These are phyloP conservation scores for Hassar affinis DNA, from an alignment of 2,113 vertebrate species.

Conservation along the genomic window DNA sequence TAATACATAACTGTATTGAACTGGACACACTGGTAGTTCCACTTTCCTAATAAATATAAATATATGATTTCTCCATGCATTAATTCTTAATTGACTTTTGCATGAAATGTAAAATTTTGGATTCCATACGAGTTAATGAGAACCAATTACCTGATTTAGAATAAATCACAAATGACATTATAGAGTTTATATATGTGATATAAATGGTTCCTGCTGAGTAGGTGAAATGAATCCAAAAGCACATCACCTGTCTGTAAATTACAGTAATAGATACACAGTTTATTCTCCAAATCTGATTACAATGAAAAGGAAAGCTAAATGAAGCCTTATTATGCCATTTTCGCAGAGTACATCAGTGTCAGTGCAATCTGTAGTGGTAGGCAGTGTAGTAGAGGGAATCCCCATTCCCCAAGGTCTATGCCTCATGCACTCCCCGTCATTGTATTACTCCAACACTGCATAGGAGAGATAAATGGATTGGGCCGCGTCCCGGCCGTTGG, in stretches of 20 bases:
- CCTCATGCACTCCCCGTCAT: conserved; percentile 59
- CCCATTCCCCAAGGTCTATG: conserved; percentile 44
- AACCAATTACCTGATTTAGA: background rate
- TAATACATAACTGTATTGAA: too few relatives aligned
- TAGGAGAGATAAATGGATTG: conserved; percentile 70
- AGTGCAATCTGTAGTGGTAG: conserved; percentile 30
- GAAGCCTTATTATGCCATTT: conserved; percentile 26
- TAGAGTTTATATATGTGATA: background rate
- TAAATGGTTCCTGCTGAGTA: background rate
- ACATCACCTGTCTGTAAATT: background rate
- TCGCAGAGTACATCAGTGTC: conserved; percentile 26
- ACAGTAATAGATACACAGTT: background rate
- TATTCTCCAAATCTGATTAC: conserved; percentile 8
- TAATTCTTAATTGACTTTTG: background rate
- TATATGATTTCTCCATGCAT: background rate
- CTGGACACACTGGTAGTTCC: background rate
- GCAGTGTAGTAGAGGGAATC: conserved; percentile 49
- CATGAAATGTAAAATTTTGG: background rate
- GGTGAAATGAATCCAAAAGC: background rate
- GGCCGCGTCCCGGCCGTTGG: conserved; percentile 69
- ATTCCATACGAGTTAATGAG: background rate
- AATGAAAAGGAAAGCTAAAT: conserved; percentile 15
- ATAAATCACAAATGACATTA: background rate
- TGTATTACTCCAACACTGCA: conserved; percentile 63
- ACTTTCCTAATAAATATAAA: background rate